phyloP scores from a whole-genome alignment of 1,140 invertebrate species.

The Gyrodactylus bullatarudis region DNA sequence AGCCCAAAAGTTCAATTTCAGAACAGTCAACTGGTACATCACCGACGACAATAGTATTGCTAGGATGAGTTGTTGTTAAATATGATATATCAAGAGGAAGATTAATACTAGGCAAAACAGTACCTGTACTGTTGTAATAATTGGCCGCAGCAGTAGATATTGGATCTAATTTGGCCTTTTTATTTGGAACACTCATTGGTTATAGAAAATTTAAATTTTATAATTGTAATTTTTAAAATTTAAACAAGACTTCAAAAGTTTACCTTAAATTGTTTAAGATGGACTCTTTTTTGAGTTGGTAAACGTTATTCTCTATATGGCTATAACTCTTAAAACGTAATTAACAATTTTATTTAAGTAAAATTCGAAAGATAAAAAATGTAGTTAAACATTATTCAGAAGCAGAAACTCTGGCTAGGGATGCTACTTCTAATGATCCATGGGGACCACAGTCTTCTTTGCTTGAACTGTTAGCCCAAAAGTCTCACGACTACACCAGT shows the following conservation, averaged over 20 bases:
- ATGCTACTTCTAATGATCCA: constrained; percentile 1
- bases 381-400: constrained; percentile 2
- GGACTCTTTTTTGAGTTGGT: not conserved
- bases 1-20: not conserved
- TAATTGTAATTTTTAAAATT: not conserved
- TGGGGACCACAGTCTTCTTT: not conserved
- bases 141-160: not conserved
- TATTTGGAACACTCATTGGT: not conserved
- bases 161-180: not conserved
- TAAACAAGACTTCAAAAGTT: not conserved
- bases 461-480: not conserved
- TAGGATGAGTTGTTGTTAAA: not conserved
- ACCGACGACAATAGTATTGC: not conserved
- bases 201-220: not conserved
- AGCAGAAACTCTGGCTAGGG: not conserved
- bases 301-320: not conserved
- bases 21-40: not conserved
- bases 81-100: not conserved
- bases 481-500: not conserved
- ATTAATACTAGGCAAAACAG: not conserved
- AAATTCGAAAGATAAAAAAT: constrained; percentile 5
- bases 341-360: not conserved
- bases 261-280: not conserved
- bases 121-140: not conserved
- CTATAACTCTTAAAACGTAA: not conserved